phyloP scores from a whole-genome alignment of 2,113 vertebrate genomes.

The Zosterops lateralis region DNA sequence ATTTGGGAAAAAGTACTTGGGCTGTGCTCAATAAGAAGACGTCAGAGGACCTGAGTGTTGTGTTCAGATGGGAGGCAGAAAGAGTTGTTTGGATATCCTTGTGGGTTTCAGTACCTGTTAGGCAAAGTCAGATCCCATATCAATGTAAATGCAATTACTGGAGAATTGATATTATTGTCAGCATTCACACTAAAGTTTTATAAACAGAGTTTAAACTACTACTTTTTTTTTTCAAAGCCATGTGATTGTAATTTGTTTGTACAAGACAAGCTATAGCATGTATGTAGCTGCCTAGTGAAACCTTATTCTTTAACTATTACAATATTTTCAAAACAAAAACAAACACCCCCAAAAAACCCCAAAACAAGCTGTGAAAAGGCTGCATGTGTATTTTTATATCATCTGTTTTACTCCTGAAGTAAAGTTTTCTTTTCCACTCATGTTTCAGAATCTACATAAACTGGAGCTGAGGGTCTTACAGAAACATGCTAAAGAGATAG shows the following conservation, averaged over 20 bases:
- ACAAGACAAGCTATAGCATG: background rate
- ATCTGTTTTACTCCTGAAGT: background rate
- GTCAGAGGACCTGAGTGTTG: background rate
- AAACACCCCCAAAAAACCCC: background rate
- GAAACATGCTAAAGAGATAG: slow-evolving; percentile 75
- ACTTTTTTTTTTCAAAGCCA: too few relatives aligned
- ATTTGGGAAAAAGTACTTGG: background rate
- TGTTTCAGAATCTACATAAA: slow-evolving; percentile 82
- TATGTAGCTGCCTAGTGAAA: background rate
- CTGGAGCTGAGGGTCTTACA: slow-evolving; percentile 78
- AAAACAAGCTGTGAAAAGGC: background rate
- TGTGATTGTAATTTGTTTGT: background rate
- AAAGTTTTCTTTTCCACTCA: background rate
- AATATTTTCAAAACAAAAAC: background rate
- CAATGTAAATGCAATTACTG: background rate
- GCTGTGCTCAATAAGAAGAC: fast-evolving
- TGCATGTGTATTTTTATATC: background rate
- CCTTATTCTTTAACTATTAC: background rate
- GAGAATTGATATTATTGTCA: background rate
- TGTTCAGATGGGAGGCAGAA: background rate
- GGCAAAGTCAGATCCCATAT: background rate
- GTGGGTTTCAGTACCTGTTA: background rate
- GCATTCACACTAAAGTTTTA: background rate
- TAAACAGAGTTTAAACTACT: background rate
- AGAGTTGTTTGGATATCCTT: background rate